phyloP scores from a whole-genome alignment of 1,140 invertebrate genomes.

The Musca domestica region DNA sequence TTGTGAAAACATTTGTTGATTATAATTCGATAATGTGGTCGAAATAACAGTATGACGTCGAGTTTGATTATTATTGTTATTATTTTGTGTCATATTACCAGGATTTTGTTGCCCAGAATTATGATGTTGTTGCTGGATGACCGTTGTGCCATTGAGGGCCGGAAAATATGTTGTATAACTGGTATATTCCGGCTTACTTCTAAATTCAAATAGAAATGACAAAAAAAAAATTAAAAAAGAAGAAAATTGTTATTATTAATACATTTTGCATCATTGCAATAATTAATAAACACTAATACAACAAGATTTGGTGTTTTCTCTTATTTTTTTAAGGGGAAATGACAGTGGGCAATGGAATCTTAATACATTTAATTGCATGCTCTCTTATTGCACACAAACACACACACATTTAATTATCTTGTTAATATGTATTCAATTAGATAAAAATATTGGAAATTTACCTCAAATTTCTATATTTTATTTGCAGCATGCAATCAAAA shows the following conservation, averaged over 20 bases:
- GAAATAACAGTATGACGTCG: conserved; percentile 51
- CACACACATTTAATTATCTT: not conserved
- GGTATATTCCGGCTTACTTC: conserved; percentile 54
- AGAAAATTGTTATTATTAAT: conserved; percentile 3
- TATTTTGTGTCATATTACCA: conserved; percentile 11
- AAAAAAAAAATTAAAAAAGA: conserved; percentile 9
- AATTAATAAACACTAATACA: too few relatives aligned
- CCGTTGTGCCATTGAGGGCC: conserved; percentile 44
- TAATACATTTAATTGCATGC: conserved; percentile 23
- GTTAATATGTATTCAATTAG: conserved; percentile 10
- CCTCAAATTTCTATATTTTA: conserved; percentile 48
- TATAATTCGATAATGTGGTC: conserved; percentile 50
- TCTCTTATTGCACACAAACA: not conserved
- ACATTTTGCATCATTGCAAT: too few relatives aligned
- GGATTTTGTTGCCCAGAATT: conserved; percentile 27
- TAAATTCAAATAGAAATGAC: conserved; percentile 31
- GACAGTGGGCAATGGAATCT: not conserved
- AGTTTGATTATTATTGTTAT: conserved; percentile 33
- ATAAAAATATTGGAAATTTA: conserved; percentile 30
- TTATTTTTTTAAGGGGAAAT: not conserved
- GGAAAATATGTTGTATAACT: conserved; percentile 53
- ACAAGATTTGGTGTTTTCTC: too few relatives aligned
- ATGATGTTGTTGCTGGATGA: conserved; percentile 39
- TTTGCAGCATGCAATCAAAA: conserved; percentile 54
- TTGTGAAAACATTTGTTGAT: conserved; percentile 40